Base-by-base conservation (phyloP, 2,113 vertebrate genomes). In the Campylomormyrus tamandua region DNA sequence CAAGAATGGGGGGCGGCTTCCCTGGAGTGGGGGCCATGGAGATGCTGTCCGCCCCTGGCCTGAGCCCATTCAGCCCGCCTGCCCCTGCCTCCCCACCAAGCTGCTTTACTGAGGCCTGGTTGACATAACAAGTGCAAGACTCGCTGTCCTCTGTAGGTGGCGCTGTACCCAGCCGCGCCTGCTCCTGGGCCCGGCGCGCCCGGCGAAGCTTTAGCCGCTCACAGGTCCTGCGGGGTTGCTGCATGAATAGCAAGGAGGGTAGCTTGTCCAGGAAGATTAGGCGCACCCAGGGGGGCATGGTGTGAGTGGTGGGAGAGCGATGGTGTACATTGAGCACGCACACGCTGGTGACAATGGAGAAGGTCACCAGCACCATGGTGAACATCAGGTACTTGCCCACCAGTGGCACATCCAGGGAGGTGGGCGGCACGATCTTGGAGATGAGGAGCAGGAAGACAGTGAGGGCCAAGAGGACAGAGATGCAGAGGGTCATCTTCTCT, bases 381-480 rank as follows among this genome's bases (percentile, higher is more conserved):
- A 97, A 97, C 96, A 97, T 96, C 27, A 96, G 94, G 89, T 96
- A 97, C 89, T 97, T 97, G 91, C 96, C 96, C 53, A 96, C 95
- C 48, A 96, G 93, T 0, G 96, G 96, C 70, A 96, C 96, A 0
- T 96, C 96, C 21, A 97, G 94, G 0, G 96, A 97, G 46, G 96
- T 96, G 92, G 96, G 96, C 0, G 96, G 96, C 89, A 96, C 96
- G 0, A 97, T 97, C 92, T 97, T 97, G 93, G 96, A 96, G 92
- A 97, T 96, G 35, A 97, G 95, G 52, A 97, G 94, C 46, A 97
- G 93, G 92, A 97, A 97, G 85, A 97, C 96, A 0, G 96, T 97
- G 91, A 97, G 95, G 1, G 96, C 95, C 2, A 97, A 94, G 17
- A 96, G 92, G 58, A 97, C 96, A 0, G 96, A 97, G 91, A 96